Percentiles rank a stretch among this genome's conserved stretches.
Evolutionary conservation across 2,113 vertebrate genomes (phyloP).

Genomic region (Pterocles burchelli): DNA sequence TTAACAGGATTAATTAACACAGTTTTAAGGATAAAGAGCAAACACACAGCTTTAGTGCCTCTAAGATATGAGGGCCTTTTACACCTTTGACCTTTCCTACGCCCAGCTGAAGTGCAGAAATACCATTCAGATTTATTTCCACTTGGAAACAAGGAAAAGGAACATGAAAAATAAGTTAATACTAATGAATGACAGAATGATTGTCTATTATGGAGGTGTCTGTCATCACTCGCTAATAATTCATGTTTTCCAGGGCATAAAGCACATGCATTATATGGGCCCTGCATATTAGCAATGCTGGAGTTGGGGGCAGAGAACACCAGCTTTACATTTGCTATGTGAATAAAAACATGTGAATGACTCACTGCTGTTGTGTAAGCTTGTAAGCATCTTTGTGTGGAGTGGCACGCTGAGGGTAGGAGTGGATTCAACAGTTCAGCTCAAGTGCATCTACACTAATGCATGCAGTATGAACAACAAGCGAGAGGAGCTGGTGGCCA

Average conservation of each 20-base stretch:
- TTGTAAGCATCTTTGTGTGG: neutral
- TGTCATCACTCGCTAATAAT: neutral
- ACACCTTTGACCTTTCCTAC: neutral
- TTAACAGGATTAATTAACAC: neutral
- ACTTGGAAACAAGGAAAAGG: neutral
- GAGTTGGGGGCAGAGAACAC: neutral
- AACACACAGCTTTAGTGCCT: neutral
- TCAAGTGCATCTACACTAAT: too few species aligned
- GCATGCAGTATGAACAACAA: too few species aligned
- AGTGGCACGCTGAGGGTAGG: too few species aligned
- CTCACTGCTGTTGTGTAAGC: slow-evolving; percentile 15
- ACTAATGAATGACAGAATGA: neutral
- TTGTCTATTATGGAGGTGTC: neutral
- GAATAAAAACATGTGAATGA: neutral
- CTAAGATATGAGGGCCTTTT: neutral
- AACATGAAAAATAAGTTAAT: neutral
- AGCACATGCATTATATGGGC: neutral
- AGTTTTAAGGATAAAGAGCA: neutral
- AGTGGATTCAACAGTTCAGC: too few species aligned
- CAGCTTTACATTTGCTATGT: neutral
- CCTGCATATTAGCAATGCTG: neutral
- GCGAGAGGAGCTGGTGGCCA: too few species aligned
- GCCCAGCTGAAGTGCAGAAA: neutral
- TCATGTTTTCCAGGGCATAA: neutral
- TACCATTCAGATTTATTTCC: neutral